Evolutionary conservation across 1,140 invertebrate genomes (phyloP), one percentile per base, ranked within the genome.

Genomic region (Panulirus ornatus): DNA sequence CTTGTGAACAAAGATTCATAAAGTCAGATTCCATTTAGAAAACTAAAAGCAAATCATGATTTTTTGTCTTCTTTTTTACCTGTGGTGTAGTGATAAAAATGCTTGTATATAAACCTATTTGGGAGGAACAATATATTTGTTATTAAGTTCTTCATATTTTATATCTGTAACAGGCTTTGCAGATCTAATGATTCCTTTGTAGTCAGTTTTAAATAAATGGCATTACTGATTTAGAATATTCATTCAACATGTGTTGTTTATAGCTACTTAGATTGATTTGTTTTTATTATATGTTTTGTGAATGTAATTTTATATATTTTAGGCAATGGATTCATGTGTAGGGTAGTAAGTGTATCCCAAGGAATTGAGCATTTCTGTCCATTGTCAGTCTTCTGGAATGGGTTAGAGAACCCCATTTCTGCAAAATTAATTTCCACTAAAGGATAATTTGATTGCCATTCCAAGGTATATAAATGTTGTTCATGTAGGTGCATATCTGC

Each of bases 141-240:
- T 79, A 27, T 51, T 47, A 51, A 51, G 42, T 79, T 79, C 42
- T n/a, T 44, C 44, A n/a, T 51, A 51, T 51, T 79, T 79, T 83
- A 83, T 83, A 83, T 83, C 51, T 63, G 81, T 63, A 83, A 83
- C 36, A 38, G 40, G 34, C 51, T 83, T 51, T 83, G 81, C 58
- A 83, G 58, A 70, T 83, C 11, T 38, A 83, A 63, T 83, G n/a
- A 83, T 83, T 54, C 51, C 22, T 70, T 42, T 70, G 58, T 83
- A 63, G 51, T 83, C 51, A 63, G 22, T 38, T 83, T 44, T 40
- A 38, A 83, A 70, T 83, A 83, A 83, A 63, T 66, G 54, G 81
- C 81, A 83, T 3, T 83, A 40, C 44, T 63, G 36, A 30, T 5
- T 1, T 1, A 51, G n/a, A 30, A 51, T 40, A 2, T 79, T 79